A percentile compares a stretch with the other conserved stretches of the same genome.
Conservation (phyloP, 2,113 vertebrate genomes). For the Meleagris gallopavo region DNA sequence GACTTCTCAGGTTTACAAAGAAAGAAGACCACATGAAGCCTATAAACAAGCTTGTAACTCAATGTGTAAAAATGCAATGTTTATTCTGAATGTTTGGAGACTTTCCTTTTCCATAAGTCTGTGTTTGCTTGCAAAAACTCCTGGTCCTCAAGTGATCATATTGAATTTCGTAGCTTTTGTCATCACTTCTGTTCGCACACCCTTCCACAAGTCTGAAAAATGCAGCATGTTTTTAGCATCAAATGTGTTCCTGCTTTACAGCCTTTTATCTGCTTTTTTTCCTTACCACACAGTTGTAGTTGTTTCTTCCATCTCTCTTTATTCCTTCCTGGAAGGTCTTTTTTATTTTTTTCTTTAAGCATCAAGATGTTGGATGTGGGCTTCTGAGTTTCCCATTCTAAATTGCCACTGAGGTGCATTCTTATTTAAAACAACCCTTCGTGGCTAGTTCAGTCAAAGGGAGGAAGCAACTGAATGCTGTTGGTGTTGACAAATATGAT, state of each 20-base stretch:
- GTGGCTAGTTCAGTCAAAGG: not conserved
- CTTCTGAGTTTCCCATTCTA: not conserved
- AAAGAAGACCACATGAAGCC: not conserved
- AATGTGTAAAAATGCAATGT: slow-evolving; percentile 5
- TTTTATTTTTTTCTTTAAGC: not conserved
- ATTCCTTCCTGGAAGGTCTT: not conserved
- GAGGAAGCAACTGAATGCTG: not conserved
- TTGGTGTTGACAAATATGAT: slow-evolving; percentile 37
- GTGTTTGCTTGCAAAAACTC: slow-evolving; percentile 39
- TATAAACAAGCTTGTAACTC: slow-evolving; percentile 25
- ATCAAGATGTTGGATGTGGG: not conserved
- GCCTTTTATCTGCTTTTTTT: not conserved
- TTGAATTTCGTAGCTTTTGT: slow-evolving; percentile 57
- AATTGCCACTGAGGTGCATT: not conserved
- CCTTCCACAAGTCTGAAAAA: slow-evolving; percentile 31
- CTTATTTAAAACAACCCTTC: slow-evolving; percentile 23
- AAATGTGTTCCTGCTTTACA: not conserved
- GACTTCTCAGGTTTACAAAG: slow-evolving; percentile 39
- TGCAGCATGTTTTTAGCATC: slow-evolving; percentile 3
- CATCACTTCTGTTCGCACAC: slow-evolving; percentile 36
- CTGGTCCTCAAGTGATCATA: slow-evolving; percentile 4
- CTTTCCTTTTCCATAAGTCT: not conserved
- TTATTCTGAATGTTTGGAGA: slow-evolving; percentile 55
- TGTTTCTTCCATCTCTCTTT: not conserved
- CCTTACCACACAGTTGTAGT: not conserved